Percentiles rank a stretch among this genome's conserved stretches.
Conservation (phyloP, 1,140 invertebrate genomes). For the Plutomurus gul region DNA sequence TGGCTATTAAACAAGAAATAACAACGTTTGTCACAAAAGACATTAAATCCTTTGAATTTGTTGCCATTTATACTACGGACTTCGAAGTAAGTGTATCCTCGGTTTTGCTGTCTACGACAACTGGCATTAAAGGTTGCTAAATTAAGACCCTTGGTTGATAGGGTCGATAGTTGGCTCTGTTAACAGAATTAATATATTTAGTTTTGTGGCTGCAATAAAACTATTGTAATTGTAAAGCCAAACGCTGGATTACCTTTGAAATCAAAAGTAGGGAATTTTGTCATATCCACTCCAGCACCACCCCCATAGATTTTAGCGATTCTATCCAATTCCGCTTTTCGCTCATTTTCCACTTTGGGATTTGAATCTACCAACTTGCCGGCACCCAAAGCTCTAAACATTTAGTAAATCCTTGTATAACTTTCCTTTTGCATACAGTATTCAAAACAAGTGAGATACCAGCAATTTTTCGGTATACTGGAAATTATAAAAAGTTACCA, state of each 20-base stretch:
- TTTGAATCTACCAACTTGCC: constrained; percentile 81
- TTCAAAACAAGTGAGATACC: not conserved
- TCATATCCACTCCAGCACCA: constrained; percentile 76
- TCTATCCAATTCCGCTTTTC: constrained; percentile 78
- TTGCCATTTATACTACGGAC: too few relatives aligned
- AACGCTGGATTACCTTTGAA: constrained; percentile 64
- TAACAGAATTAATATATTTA: constrained; percentile 31
- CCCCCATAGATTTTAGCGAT: constrained; percentile 77
- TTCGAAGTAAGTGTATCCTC: too few relatives aligned
- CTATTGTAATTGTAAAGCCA: too few relatives aligned
- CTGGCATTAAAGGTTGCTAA: too few relatives aligned
- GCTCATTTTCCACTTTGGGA: constrained; percentile 73
- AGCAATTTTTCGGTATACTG: not conserved
- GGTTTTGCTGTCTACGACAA: too few relatives aligned
- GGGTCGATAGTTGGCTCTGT: constrained; percentile 52
- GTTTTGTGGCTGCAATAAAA: too few relatives aligned
- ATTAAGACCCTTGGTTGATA: constrained; percentile 46
- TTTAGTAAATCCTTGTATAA: not conserved
- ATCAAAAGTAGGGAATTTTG: constrained; percentile 82
- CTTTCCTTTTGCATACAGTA: too few relatives aligned
- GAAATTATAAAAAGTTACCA: constrained; percentile 39
- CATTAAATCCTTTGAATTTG: too few relatives aligned
- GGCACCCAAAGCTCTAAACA: constrained; percentile 59
- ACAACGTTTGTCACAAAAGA: too few relatives aligned
- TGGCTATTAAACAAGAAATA: too few relatives aligned